phyloP scores from a whole-genome alignment of 1,140 invertebrate species.

The Temnothorax curvispinosus region DNA sequence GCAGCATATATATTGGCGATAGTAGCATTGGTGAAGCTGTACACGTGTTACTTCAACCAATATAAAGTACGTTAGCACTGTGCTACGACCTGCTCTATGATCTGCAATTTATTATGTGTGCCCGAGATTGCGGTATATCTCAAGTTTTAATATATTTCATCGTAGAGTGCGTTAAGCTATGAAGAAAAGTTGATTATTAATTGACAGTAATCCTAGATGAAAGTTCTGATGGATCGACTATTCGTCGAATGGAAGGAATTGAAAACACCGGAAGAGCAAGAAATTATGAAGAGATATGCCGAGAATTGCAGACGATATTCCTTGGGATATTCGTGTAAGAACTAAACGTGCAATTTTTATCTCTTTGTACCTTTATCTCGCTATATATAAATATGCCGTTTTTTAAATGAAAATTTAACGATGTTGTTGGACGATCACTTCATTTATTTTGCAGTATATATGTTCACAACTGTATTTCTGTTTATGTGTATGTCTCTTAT shows the following conservation, averaged over 20 bases:
- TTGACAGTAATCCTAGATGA: slow-evolving; percentile 30
- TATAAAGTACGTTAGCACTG: slow-evolving; percentile 11
- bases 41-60: slow-evolving; percentile 34
- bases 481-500: slow-evolving; percentile 20
- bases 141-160: background rate
- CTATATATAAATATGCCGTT: too few relatives aligned
- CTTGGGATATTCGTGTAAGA: slow-evolving; percentile 29
- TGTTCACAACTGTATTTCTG: background rate
- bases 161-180: background rate
- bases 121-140: background rate
- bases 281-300: slow-evolving; percentile 46
- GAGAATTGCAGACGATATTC: slow-evolving; percentile 24
- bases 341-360: background rate
- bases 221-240: slow-evolving; percentile 21
- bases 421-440: too few relatives aligned
- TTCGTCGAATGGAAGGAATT: slow-evolving; percentile 23
- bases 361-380: background rate
- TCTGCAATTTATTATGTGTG: too few relatives aligned
- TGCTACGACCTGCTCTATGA: too few relatives aligned
- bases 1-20: slow-evolving; percentile 1
- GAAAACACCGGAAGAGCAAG: slow-evolving; percentile 24
- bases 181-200: slow-evolving; percentile 1
- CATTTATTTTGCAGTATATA: slow-evolving; percentile 6
- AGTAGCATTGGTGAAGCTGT: slow-evolving; percentile 29
- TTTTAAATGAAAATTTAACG: too few relatives aligned